Base-by-base conservation (phyloP, 1,140 invertebrate genomes). In the Ips nitidus region DNA sequence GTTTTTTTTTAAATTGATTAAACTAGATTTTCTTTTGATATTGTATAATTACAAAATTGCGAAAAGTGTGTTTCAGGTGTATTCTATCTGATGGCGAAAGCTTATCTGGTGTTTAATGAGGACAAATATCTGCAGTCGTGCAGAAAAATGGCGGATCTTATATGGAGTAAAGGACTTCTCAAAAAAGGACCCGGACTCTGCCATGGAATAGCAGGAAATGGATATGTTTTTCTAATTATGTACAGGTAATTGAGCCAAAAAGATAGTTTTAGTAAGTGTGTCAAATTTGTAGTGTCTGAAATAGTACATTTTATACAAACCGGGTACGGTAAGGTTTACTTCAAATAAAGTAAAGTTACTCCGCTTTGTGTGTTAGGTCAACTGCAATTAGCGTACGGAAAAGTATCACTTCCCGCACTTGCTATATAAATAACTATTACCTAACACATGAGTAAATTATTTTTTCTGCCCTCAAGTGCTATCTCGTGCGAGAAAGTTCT, bases 161-260 rank as follows among this genome's bases (percentile, higher is more conserved):
- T 93, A 0, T 96, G 93, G 93, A 78, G 86, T 36, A 90, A 88
- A 77, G 93, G 93, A 1, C 81, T 95, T 6, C 79, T 96, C 38
- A 87, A 84, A 71, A 95, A 95, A 83, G 93, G 93, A 0, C 90
- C 91, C 43, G 88, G 89, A 5, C 88, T 94, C 52, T 95, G 93
- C 79, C 94, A 95, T 79, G 94, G 94, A 1, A 84, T 95, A 2
- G 89, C 92, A 47, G 94, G 94, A 45, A 94, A 88, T 82, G 93
- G 89, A 36, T 95, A 94, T 81, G 91, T 91, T 0, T 94, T 94
- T 78, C 80, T 96, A 2, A 80, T 94, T 0, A 79, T 95, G 1
- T 91, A 93, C 75, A 84, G 91, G 67, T 69, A 68, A 50, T 37
- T n/a, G 4, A 42, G n/a, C 6, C 22, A 55, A 22, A 22, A 22